Conservation (phyloP, 2,113 vertebrate genomes). For the Podarcis cretensis region DNA sequence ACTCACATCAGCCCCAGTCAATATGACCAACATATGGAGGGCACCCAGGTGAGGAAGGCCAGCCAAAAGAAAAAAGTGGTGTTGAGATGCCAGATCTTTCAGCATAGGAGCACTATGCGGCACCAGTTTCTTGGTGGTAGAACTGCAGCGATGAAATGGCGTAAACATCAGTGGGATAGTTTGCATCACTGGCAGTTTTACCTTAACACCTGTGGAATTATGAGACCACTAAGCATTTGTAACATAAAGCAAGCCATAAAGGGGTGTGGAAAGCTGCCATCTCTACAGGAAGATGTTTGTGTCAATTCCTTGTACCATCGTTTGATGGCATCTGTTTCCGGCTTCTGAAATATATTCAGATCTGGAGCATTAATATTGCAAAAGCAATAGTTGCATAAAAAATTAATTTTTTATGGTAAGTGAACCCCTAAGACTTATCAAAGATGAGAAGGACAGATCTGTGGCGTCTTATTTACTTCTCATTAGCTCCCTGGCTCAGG, state of each 20-base stretch:
- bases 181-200: not conserved
- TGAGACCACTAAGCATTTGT: not conserved
- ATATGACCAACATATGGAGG: too few relatives aligned
- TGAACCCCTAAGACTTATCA: slow-evolving; percentile 22
- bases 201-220: not conserved
- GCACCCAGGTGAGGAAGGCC: too few relatives aligned
- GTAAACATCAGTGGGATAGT: not conserved
- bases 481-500: fast-evolving
- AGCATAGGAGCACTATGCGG: not conserved
- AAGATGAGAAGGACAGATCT: slow-evolving; percentile 35
- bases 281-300: not conserved
- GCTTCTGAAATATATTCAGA: slow-evolving; percentile 19
- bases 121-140: not conserved
- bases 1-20: too few relatives aligned
- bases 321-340: slow-evolving; percentile 16
- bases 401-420: slow-evolving; percentile 57
- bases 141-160: not conserved
- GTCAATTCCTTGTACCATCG: not conserved
- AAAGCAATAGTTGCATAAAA: slow-evolving; percentile 32
- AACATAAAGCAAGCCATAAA: slow-evolving; percentile 23
- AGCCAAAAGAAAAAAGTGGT: not conserved
- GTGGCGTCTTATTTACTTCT: not conserved
- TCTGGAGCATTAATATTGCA: slow-evolving; percentile 52
- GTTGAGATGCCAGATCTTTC: not conserved
- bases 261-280: not conserved